These are phyloP conservation scores for Malurus splendens DNA, from an alignment of 2,797 vertebrate genomes.

Conservation along the genomic window DNA sequence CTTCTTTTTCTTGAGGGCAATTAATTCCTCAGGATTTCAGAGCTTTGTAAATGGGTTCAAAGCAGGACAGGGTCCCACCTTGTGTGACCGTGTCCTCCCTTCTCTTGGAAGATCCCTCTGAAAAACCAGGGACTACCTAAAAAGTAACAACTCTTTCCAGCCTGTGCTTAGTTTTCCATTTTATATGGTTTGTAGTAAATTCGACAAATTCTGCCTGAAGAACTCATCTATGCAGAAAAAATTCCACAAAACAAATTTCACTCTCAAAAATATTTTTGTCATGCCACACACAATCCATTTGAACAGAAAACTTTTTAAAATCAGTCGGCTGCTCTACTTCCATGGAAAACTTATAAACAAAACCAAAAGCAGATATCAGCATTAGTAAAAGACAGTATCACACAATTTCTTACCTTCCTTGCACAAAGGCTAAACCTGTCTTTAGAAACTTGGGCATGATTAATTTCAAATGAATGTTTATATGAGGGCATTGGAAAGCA, in stretches of 20 bases:
- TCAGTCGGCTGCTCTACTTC: not conserved
- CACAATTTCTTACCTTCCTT: not conserved
- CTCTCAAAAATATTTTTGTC: not conserved
- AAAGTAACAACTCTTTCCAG: not conserved
- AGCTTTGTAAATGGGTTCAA: not conserved
- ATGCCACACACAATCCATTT: not conserved
- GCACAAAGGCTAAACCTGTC: not conserved
- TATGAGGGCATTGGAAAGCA: not conserved
- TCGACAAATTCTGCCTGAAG: not conserved
- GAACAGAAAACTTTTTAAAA: not conserved
- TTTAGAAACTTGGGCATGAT: fast-evolving
- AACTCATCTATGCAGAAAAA: not conserved
- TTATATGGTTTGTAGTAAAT: not conserved
- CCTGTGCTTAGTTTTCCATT: not conserved
- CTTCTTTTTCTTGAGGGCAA: not conserved
- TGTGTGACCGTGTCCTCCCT: not conserved
- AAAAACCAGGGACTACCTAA: not conserved
- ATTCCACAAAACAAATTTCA: not conserved
- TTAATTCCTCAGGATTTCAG: not conserved
- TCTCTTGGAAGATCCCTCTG: not conserved
- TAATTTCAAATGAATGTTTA: not conserved
- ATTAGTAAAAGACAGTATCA: fast-evolving
- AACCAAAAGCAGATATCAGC: not conserved
- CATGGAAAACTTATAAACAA: not conserved
- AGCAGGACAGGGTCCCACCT: not conserved